Conservation (phyloP, 2,888 invertebrate species). For the Argynnis bischoffii region DNA sequence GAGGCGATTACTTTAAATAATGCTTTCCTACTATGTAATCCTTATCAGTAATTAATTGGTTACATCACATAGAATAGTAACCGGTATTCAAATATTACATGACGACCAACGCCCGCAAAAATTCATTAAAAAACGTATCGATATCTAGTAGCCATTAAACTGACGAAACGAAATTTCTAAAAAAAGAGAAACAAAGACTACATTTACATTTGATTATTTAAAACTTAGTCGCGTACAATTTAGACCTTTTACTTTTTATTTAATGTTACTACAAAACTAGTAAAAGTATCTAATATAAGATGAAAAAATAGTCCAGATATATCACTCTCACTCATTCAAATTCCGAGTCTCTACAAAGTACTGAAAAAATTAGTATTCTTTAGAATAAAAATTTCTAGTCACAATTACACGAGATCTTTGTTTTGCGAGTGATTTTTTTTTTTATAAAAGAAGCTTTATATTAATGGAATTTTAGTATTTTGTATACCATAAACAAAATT, state of each 20-base stretch:
- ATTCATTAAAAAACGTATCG: conserved; percentile 32
- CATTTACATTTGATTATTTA: conserved; percentile 7
- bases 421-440: too few species aligned
- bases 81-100: conserved; percentile 35
- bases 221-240: neutral
- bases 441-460: too few species aligned
- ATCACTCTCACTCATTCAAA: too few species aligned
- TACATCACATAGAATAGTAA: conserved; percentile 40
- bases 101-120: conserved; percentile 37
- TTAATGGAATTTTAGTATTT: too few species aligned
- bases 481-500: too few species aligned
- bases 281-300: too few species aligned
- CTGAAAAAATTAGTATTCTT: too few species aligned
- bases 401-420: too few species aligned
- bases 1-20: conserved; percentile 34
- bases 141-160: conserved; percentile 17
- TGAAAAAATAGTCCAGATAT: too few species aligned
- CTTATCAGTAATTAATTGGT: conserved; percentile 42
- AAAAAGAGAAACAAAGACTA: conserved; percentile 4
- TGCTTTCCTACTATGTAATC: conserved; percentile 41
- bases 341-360: too few species aligned
- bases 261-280: too few species aligned
- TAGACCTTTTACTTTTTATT: neutral
- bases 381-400: too few species aligned
- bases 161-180: conserved; percentile 24